phyloP scores from a whole-genome alignment of 2,797 vertebrate genomes.

The Lacerta bilineata region DNA sequence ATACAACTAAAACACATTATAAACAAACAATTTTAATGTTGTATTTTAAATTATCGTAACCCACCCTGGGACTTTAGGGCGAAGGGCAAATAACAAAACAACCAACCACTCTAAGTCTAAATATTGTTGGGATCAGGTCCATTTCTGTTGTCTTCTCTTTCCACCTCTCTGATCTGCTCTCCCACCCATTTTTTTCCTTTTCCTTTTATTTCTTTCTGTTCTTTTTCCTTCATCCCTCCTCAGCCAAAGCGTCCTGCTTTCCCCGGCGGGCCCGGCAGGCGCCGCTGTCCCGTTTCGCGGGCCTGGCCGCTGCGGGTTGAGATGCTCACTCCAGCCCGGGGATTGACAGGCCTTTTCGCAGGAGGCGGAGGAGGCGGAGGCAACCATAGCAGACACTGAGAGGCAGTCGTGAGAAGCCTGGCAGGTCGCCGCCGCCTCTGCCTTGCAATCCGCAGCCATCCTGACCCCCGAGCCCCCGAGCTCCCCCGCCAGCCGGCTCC shows the following conservation, averaged over 20 bases:
- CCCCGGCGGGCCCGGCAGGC: conserved; percentile 64
- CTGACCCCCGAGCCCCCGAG: conserved; percentile 67
- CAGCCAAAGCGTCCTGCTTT: neutral
- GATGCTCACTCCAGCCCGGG: conserved; percentile 64
- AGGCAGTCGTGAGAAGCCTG: conserved; percentile 56
- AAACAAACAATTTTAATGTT: too few relatives aligned
- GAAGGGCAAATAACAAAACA: too few relatives aligned
- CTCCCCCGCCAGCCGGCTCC: conserved; percentile 63
- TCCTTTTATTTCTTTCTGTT: too few relatives aligned
- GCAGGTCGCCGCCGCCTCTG: conserved; percentile 61
- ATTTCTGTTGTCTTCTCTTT: neutral
- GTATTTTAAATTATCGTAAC: too few relatives aligned
- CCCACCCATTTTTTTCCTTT: too few relatives aligned
- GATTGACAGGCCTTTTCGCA: conserved; percentile 68
- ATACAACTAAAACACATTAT: too few relatives aligned
- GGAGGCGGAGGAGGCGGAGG: conserved; percentile 61
- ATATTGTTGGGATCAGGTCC: too few relatives aligned
- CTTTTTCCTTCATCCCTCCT: neutral
- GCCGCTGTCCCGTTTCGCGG: conserved; percentile 67
- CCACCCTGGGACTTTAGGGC: too few relatives aligned
- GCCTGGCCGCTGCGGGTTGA: conserved; percentile 71
- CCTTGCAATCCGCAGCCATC: conserved; percentile 80
- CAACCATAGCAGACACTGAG: conserved; percentile 38
- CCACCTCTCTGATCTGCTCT: neutral
- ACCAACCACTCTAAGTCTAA: too few relatives aligned